A percentile compares a stretch with the other conserved stretches of the same genome.
Conservation (phyloP, 1,140 invertebrate species). For the Tetranychus urticae region DNA sequence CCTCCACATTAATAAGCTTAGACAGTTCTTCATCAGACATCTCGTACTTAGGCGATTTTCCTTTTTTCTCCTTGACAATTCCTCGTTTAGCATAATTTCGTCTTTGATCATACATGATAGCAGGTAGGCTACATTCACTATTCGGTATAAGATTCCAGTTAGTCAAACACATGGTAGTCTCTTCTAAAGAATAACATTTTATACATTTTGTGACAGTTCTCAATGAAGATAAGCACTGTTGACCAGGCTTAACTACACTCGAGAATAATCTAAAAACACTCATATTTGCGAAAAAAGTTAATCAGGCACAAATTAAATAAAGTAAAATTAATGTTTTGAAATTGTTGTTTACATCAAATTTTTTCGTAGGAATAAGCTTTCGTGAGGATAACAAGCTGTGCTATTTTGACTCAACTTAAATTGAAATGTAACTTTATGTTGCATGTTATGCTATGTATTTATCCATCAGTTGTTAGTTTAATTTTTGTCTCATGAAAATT, state of each 20-base stretch:
- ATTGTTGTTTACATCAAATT: neutral
- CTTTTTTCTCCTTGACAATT: neutral
- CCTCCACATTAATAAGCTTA: slow-evolving; percentile 1
- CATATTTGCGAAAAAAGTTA: neutral
- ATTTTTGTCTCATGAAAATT: no score
- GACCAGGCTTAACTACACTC: neutral
- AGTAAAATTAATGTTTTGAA: neutral
- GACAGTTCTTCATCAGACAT: slow-evolving; percentile 7
- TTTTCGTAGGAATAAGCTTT: no score
- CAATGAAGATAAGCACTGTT: neutral
- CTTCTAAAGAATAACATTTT: no score
- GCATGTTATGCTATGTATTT: no score
- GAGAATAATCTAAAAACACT: neutral
- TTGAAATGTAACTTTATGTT: no score
- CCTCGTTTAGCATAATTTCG: slow-evolving; percentile 1
- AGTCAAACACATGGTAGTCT: no score
- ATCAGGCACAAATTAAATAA: neutral
- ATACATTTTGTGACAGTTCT: no score
- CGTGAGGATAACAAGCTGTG: no score
- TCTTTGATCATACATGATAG: no score
- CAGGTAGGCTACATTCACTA: neutral
- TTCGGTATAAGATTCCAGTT: no score
- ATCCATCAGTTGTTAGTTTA: no score
- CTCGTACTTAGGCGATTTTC: slow-evolving; percentile 2
- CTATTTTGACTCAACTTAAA: no score